These are phyloP conservation scores for Tupaia tana DNA, from an alignment of 2,113 vertebrate species.

Conservation along the genomic window DNA sequence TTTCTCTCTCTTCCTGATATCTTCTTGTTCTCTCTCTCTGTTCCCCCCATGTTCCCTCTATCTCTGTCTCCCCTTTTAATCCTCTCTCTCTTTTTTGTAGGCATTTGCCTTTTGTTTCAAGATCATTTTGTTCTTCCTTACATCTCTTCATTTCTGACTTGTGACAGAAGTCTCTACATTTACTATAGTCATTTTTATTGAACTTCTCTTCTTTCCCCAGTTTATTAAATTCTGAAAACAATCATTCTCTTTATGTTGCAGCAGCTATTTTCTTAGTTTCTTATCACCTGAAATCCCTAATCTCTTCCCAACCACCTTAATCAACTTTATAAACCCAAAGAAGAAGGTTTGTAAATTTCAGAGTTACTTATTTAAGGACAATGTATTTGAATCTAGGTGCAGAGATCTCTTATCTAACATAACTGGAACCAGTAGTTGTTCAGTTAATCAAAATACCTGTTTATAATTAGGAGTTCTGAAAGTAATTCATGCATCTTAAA, in stretches of 20 bases:
- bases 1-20: not conserved
- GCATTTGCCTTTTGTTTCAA: not conserved
- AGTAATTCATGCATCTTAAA: not conserved
- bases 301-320: not conserved
- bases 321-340: not conserved
- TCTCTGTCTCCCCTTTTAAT: not conserved
- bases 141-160: not conserved
- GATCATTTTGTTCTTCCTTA: not conserved
- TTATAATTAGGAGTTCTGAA: not conserved
- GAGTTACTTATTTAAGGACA: slow-evolving; percentile 23
- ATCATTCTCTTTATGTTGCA: not conserved
- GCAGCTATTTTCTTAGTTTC: slow-evolving; percentile 44
- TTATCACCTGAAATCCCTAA: slow-evolving; percentile 15
- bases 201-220: not conserved
- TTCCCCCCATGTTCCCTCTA: too few species aligned
- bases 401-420: not conserved
- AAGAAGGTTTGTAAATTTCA: slow-evolving; percentile 28
- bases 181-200: slow-evolving; percentile 26
- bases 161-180: not conserved
- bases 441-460: not conserved
- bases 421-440: not conserved
- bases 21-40: not conserved
- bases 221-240: slow-evolving; percentile 56
- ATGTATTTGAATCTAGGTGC: not conserved
- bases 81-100: not conserved